phyloP scores from a whole-genome alignment of 1,140 invertebrate species.

The Microplitis demolitor region DNA sequence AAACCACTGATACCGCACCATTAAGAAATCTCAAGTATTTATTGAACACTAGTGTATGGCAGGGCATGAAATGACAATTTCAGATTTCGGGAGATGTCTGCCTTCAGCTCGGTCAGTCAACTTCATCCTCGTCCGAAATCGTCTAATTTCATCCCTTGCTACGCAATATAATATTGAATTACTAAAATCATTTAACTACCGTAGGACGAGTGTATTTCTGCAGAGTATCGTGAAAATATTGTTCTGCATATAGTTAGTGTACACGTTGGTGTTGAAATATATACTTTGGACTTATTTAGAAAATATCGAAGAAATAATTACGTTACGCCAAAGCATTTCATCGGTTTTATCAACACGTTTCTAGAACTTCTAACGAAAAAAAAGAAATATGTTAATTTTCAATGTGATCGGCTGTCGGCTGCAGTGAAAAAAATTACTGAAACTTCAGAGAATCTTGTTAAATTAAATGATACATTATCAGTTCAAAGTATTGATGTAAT shows the following conservation, averaged over 20 bases:
- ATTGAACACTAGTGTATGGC: no score
- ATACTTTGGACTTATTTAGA: conserved; percentile 73
- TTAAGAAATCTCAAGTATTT: no score
- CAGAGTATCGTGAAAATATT: conserved; percentile 69
- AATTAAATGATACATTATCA: conserved; percentile 75
- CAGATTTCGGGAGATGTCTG: no score
- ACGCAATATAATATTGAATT: not conserved
- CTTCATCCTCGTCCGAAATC: no score
- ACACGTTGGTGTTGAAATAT: conserved; percentile 73
- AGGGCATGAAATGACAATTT: no score
- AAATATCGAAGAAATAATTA: conserved; percentile 79
- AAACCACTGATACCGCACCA: no score
- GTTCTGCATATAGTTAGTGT: conserved; percentile 84
- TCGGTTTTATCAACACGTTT: conserved; percentile 84
- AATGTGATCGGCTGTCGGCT: conserved; percentile 53
- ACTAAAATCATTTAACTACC: conserved; percentile 6
- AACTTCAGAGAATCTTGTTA: conserved; percentile 73
- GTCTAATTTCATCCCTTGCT: no score
- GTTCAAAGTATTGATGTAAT: conserved; percentile 78
- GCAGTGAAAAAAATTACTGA: conserved; percentile 78
- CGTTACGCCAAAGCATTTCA: conserved; percentile 88
- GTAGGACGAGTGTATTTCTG: conserved; percentile 68
- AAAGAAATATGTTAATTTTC: conserved; percentile 54
- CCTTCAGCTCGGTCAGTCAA: no score
- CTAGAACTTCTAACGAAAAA: conserved; percentile 73